Base-by-base conservation (phyloP, 2,888 invertebrate species). In the Mystacides longicornis region DNA sequence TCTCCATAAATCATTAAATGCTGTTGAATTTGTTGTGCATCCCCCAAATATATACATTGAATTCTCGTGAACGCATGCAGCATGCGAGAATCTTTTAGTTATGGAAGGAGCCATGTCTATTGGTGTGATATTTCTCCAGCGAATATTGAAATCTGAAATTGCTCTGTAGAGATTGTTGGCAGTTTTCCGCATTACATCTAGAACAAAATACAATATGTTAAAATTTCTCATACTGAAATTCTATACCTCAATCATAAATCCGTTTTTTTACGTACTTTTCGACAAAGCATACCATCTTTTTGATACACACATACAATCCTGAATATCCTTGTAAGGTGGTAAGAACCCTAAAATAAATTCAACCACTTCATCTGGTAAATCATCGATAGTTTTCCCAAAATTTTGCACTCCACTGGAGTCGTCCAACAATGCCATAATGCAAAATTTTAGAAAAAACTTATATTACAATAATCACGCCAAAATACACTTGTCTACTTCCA, bases 41-140 rank as follows among this genome's bases (percentile, higher is more conserved):
- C 97, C 97, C 27, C 97, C 97, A 79, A 97, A 96, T 48, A 97
- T 84, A 68, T 91, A 97, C 89, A 97, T 91, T 3, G 85, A 86
- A 69, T 91, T 89, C 60, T 85, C 83, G 67, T 87, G 80, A 47
- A 87, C 80, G 66, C 90, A 91, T 33, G 93, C 89, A 57, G 93
- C 87, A 78, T 96, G 96, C 0, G 94, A 93, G 74, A 93, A 94
- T 59, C 95, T 81, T 67, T 90, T 93, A 1, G 92, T 86, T 60
- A 95, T 93, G n/a, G 85, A 85, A 21, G 87, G 85, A 31, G 81
- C 73, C 67, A 81, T 77, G 55, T 81, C 79, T 61, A 72, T 71
- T 4, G 80, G 71, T 22, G 77, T 74, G 60, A 83, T 74, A 54
- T 82, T 78, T 66, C 83, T 82, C 89, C 91, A 92, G 64, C 83